Base-by-base conservation (phyloP, 2,797 vertebrate genomes). In the Tauraco hartlaubi region DNA sequence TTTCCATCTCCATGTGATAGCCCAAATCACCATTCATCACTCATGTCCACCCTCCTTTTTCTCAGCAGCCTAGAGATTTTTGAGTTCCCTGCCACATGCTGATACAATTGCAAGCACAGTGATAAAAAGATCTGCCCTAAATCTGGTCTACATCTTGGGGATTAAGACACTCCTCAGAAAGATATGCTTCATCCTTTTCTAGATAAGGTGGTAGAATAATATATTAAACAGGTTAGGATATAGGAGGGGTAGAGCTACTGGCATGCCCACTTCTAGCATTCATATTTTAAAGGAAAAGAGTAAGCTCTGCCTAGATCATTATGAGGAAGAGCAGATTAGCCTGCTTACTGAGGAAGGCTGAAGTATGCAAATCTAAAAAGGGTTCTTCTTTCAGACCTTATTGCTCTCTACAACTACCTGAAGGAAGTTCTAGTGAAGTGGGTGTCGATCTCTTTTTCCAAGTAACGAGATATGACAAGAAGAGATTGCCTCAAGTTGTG, bases 331-430 rank as follows among this genome's bases (percentile, higher is more conserved):
- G 7, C 6, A 54, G 25, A 48, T 78, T 52, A 79, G 2, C 20
- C 29, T 49, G 15, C 19, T 43, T 59, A 37, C 7, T 41, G 55
- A 61, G 78, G 51, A 68, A 85, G 26, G 9, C 2, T 55, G 46
- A 85, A 76, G 5, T 22, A 46, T 15, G 1, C 0, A 0, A 48
- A 61, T 55, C 10, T 0, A 0, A 67, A 37, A 88, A 66, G 15
- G 5, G 12, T 9, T 33, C 9, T 73, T 73, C 26, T 49, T 83
- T 63, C 26, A 67, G 13, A 39, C 39, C 39, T 39, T 39, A 39
- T 39, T 39, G 39, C 39, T 39, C 39, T 39, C 39, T 39, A 39
- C 39, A 39, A 39, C 39, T 39, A 39, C 39, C 39, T 39, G 39
- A 39, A 39, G 39, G 39, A 39, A 10, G 39, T 39, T 39, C 11